Conservation (phyloP, 2,888 invertebrate genomes). For the Plebejus melissa region DNA sequence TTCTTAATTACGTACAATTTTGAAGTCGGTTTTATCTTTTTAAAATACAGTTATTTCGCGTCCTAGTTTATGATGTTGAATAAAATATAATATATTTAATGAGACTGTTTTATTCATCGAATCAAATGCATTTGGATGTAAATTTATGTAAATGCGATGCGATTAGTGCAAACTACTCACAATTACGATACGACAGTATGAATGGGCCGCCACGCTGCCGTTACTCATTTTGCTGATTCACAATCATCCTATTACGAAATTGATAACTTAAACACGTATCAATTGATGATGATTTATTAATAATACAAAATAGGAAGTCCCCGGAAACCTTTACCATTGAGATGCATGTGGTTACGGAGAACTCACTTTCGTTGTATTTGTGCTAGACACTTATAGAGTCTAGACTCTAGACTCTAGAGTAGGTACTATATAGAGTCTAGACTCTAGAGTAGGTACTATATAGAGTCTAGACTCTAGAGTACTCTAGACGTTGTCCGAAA, state of each 20-base stretch:
- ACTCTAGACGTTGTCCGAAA: too few species aligned
- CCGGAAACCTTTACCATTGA: not conserved
- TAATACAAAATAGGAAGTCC: not conserved
- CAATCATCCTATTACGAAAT: constrained; percentile 8
- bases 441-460: too few species aligned
- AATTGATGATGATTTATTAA: constrained; percentile 14
- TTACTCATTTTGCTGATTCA: constrained; percentile 20
- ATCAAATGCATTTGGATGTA: constrained; percentile 18
- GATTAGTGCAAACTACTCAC: constrained; percentile 21
- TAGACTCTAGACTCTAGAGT: too few species aligned
- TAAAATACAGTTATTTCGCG: too few species aligned
- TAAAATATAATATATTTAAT: not conserved
- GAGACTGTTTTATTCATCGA: not conserved
- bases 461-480: too few species aligned
- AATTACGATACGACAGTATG: constrained; percentile 12
- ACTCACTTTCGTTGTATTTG: not conserved
- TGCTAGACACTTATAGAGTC: too few species aligned
- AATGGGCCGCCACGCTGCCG: constrained; percentile 1
- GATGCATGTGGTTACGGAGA: not conserved
- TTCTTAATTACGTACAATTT: too few species aligned
- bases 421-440: too few species aligned
- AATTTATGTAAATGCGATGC: constrained; percentile 20
- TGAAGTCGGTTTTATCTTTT: too few species aligned
- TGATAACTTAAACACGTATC: not conserved
- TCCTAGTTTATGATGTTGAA: constrained; percentile 9